Conservation (phyloP, 2,888 invertebrate genomes). For the Cactoblastis cactorum region DNA sequence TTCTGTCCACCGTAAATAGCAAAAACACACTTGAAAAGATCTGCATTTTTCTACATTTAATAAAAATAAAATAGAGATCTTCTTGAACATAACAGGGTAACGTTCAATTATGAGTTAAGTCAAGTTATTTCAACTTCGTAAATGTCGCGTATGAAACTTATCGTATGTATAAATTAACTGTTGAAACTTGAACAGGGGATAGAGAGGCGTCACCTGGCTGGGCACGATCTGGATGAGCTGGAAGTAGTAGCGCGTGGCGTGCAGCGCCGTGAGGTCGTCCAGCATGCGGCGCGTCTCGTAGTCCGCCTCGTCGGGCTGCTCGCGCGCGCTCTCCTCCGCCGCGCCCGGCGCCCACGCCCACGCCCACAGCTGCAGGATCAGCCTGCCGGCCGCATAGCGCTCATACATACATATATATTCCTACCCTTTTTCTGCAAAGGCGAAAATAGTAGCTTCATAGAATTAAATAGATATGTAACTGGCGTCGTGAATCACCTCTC, state of each 20-base stretch:
- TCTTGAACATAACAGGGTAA: too few relatives aligned
- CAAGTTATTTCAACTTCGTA: too few relatives aligned
- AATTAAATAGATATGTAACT: too few relatives aligned
- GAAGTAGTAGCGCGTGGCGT: constrained; percentile 92
- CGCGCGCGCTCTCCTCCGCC: constrained; percentile 78
- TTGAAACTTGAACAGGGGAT: too few relatives aligned
- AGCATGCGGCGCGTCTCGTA: constrained; percentile 89
- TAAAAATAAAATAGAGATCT: too few relatives aligned
- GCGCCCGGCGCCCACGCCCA: constrained; percentile 80
- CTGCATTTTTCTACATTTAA: too few relatives aligned
- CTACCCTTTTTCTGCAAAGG: too few relatives aligned
- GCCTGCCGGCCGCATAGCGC: constrained; percentile 56
- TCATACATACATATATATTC: too few relatives aligned
- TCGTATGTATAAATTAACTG: too few relatives aligned
- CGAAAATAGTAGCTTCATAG: neutral
- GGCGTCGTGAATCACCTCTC: too few relatives aligned
- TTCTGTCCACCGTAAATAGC: neutral
- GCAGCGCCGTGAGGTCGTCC: constrained; percentile 88
- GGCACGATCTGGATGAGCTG: constrained; percentile 88
- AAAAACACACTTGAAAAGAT: neutral
- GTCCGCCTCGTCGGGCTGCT: constrained; percentile 89
- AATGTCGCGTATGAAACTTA: too few relatives aligned
- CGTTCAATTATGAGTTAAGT: too few relatives aligned
- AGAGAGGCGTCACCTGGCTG: constrained; percentile 79
- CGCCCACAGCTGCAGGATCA: constrained; percentile 66